Evolutionary conservation across 2,113 vertebrate species (phyloP).

Genomic region (Recurvirostra avosetta): DNA sequence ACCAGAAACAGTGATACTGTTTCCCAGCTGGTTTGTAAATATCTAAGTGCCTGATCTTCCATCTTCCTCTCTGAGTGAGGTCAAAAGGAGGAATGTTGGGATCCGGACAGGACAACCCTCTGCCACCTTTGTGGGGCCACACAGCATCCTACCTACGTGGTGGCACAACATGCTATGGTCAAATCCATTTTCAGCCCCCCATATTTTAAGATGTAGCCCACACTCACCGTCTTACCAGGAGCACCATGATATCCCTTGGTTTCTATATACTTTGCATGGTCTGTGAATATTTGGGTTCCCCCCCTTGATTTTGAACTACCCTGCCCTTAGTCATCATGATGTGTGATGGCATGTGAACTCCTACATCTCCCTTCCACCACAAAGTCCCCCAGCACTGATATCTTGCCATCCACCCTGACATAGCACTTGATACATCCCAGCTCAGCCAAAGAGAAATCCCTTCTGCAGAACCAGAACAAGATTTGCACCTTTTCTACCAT

Average conservation of each 20-base stretch:
- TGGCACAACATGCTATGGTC: fast-evolving
- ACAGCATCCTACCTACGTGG: too few species aligned
- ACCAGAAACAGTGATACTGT: background rate
- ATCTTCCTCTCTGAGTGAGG: background rate
- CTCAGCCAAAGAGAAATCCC: background rate
- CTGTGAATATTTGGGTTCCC: background rate
- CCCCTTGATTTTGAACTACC: background rate
- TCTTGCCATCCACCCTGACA: background rate
- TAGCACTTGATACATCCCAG: background rate
- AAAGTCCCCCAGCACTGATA: fast-evolving
- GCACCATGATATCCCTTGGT: background rate
- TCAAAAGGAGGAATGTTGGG: background rate
- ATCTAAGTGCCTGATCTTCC: background rate
- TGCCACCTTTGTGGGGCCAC: fast-evolving
- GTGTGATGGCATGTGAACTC: background rate
- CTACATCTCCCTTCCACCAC: background rate
- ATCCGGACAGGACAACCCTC: background rate
- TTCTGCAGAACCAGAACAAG: background rate
- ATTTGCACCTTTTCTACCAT: background rate
- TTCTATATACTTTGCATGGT: background rate
- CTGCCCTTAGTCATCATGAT: background rate
- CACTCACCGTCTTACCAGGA: background rate
- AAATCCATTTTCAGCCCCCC: background rate
- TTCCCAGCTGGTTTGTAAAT: constrained; percentile 22
- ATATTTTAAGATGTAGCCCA: background rate